Evolutionary conservation across 2,113 vertebrate genomes (phyloP), one percentile per base, ranked within the genome.

Genomic region (Oncorhynchus kisutch): DNA sequence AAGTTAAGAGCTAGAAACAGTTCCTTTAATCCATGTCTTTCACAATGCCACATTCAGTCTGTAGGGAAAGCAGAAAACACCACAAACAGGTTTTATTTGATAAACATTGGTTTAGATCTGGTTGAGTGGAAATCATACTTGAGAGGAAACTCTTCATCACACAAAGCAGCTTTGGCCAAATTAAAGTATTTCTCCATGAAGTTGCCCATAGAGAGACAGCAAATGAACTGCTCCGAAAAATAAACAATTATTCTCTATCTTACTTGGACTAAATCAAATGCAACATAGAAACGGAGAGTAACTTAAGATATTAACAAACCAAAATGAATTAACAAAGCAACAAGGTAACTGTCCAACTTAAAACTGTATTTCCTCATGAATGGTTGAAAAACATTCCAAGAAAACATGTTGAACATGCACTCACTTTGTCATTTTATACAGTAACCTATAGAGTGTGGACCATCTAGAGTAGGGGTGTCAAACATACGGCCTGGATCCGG

Each of bases 391-490:
- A 87, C 80, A 68, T 82, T 79, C 81, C 72, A 91, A 89, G 84
- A 92, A 91, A 94, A 87, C 31, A 71, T 71, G 85, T 72, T 78
- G 78, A 85, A 91, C 93, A 94, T 94, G 93, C 93, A 92, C 83
- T 87, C 73, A 78, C 80, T 88, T 87, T 88, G 82, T 83, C 68
- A 71, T 82, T 90, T 85, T 86, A 88, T 91, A 92, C 90, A 92
- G 79, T 85, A 78, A 65, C 90, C 89, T 92, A 81, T 88, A 91
- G 90, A 91, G 76, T 73, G 73, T 79, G 79, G 80, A 72, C 86
- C 87, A 83, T 84, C 75, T 59, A 70, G 83, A 77, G 77, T 76
- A 87, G 73, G 70, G 76, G 16, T 18, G 54, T 14, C 54, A 45
- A 45, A 45, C 9, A 45, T 11, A 45, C 0, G 9, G 39, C 9